These are phyloP conservation scores for Prionailurus viverrinus DNA, from an alignment of 2,113 vertebrate genomes.

Conservation along the genomic window DNA sequence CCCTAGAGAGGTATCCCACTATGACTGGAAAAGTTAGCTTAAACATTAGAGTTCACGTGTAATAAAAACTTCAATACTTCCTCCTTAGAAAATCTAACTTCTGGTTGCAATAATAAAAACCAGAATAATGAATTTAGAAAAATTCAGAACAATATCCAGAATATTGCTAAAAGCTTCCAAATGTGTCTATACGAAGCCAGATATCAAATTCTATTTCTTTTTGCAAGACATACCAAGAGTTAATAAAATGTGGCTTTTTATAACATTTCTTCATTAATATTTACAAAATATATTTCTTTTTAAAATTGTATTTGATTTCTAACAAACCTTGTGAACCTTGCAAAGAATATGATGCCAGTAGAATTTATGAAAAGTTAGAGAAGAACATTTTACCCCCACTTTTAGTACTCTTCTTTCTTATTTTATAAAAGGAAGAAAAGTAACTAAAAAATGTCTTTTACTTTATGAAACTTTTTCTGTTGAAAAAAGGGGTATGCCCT, in stretches of 20 bases:
- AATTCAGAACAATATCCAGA: not conserved
- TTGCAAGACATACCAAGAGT: not conserved
- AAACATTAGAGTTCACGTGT: not conserved
- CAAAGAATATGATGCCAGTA: not conserved
- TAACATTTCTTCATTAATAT: not conserved
- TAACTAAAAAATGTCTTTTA: not conserved
- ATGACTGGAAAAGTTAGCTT: not conserved
- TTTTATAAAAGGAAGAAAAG: slow-evolving; percentile 34
- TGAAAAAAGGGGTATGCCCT: not conserved
- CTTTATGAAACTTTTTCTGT: not conserved
- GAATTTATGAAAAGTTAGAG: not conserved
- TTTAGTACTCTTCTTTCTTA: not conserved
- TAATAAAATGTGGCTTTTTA: slow-evolving; percentile 1
- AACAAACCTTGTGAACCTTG: not conserved
- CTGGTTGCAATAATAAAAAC: slow-evolving; percentile 23
- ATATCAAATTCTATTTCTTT: slow-evolving; percentile 24
- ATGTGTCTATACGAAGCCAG: not conserved
- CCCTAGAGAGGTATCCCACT: not conserved
- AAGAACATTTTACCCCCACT: not conserved
- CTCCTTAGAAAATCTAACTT: not conserved
- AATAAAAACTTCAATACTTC: not conserved
- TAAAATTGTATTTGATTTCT: slow-evolving; percentile 10
- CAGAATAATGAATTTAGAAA: not conserved
- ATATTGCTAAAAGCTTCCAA: not conserved
- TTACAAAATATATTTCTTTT: not conserved